Evolutionary conservation across 2,888 invertebrate species (phyloP), one percentile per base, ranked within the genome.

Genomic region (Dynastes maya): DNA sequence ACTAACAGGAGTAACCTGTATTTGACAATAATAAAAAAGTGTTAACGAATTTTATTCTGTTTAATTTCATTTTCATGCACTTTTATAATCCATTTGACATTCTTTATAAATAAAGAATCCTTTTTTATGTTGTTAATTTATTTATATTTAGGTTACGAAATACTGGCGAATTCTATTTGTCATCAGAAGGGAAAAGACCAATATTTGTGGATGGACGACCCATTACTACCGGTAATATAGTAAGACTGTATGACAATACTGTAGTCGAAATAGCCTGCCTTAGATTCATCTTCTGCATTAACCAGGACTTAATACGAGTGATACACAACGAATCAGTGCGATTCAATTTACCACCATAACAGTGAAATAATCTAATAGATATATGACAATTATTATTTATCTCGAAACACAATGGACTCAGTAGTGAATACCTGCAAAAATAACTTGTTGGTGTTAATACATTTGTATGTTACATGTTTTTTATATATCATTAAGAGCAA

Each of bases 171-270:
- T 99, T 98, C 88, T 96, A 96, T 87, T 92, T 99, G 84, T 95
- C 96, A 27, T 98, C 98, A 65, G 98, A 98, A 88, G 99, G 98
- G 27, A 97, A 97, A 87, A 90, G 98, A 80, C 96, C 98, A 1
- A 95, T 99, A 85, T 98, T 96, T 88, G 95, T 99, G 4, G 98
- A 99, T 88, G 97, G 98, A 1, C 93, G 95, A 80, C 97, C 98
- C 0, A 92, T 99, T 76, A 91, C 97, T 9, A 93, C 93, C 72
- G 97, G 97, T 65, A 96, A 95, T 88, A 97, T 97, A 90, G 95
- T 96, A 78, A 95, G 96, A 84, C 91, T 99, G 16, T 95, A 95
- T 86, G 97, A 98, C 89, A 98, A 98, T 88, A 96, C 97, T 81
- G 96, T 98, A 11, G 95, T 99, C 76, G 98, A 99, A 95, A 95